phyloP scores from a whole-genome alignment of 2,888 invertebrate species.

The Clivina fossor region DNA sequence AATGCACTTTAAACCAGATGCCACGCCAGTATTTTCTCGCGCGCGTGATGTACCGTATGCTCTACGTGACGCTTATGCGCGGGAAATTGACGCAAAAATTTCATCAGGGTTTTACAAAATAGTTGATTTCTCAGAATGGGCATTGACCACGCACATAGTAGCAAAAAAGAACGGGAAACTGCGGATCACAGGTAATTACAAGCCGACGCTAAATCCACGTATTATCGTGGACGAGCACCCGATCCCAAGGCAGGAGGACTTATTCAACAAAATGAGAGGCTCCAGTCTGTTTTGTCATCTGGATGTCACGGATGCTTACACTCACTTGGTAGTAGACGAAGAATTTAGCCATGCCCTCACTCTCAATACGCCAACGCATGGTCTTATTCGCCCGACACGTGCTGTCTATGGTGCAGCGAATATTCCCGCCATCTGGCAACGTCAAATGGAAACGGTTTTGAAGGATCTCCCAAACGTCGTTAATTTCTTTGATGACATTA shows the following conservation, averaged over 20 bases:
- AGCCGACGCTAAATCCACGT: slow-evolving; percentile 36
- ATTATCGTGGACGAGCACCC: slow-evolving; percentile 25
- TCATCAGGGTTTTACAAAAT: slow-evolving; percentile 38
- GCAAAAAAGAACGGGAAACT: slow-evolving; percentile 34
- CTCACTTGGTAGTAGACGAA: slow-evolving; percentile 27
- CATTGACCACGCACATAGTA: slow-evolving; percentile 37
- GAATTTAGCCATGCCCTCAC: slow-evolving; percentile 18
- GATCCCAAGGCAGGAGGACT: slow-evolving; percentile 18
- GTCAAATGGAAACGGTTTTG: slow-evolving; percentile 26
- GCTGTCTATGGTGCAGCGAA: slow-evolving; percentile 26
- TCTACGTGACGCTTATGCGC: slow-evolving; percentile 33
- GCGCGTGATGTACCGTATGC: slow-evolving; percentile 31
- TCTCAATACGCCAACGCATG: slow-evolving; percentile 25
- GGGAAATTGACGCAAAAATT: slow-evolving; percentile 37
- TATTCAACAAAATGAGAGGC: slow-evolving; percentile 27
- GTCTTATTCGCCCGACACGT: slow-evolving; percentile 20
- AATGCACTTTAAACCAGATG: slow-evolving; percentile 39
- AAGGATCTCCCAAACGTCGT: slow-evolving; percentile 13
- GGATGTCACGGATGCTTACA: slow-evolving; percentile 34
- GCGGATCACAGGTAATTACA: slow-evolving; percentile 39
- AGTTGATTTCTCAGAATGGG: slow-evolving; percentile 39
- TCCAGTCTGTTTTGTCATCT: slow-evolving; percentile 34
- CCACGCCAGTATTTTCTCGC: slow-evolving; percentile 36
- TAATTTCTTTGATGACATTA: slow-evolving; percentile 2
- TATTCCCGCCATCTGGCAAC: slow-evolving; percentile 28